These are phyloP conservation scores for Crotophaga sulcirostris DNA, from an alignment of 2,113 vertebrate genomes.

Conservation along the genomic window DNA sequence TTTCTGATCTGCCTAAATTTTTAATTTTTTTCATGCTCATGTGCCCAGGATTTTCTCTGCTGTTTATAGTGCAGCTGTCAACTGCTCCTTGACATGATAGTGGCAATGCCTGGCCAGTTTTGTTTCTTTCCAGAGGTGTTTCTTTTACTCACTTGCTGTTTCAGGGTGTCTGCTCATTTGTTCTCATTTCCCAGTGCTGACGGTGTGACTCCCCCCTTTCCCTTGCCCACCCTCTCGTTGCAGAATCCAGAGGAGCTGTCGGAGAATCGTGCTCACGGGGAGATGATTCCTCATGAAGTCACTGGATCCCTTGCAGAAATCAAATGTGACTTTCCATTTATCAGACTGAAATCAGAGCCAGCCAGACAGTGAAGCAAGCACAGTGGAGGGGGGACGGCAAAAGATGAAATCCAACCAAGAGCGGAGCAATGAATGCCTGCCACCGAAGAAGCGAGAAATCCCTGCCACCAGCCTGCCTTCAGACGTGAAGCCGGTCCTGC, in stretches of 20 bases:
- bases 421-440: constrained; percentile 98
- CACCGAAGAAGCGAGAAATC: constrained; percentile 97
- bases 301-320: constrained; percentile 87
- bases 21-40: neutral
- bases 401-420: constrained; percentile 99
- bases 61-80: neutral
- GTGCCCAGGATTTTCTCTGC: neutral
- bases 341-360: constrained; percentile 81
- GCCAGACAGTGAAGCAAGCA: constrained; percentile 82
- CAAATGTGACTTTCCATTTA: constrained; percentile 90
- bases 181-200: constrained; percentile 27
- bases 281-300: constrained; percentile 99
- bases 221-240: constrained; percentile 11
- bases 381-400: constrained; percentile 82
- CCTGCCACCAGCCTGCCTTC: constrained; percentile 87
- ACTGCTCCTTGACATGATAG: neutral
- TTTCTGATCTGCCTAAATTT: neutral
- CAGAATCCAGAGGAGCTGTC: constrained; percentile 79
- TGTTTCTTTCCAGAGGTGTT: neutral
- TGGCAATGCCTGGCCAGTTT: neutral
- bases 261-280: constrained; percentile 82
- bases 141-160: neutral
- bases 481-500: constrained; percentile 83
- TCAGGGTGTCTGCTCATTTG: neutral
- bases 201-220: neutral